Conservation (phyloP, 1,140 invertebrate genomes). For the Drosophila obscura region DNA sequence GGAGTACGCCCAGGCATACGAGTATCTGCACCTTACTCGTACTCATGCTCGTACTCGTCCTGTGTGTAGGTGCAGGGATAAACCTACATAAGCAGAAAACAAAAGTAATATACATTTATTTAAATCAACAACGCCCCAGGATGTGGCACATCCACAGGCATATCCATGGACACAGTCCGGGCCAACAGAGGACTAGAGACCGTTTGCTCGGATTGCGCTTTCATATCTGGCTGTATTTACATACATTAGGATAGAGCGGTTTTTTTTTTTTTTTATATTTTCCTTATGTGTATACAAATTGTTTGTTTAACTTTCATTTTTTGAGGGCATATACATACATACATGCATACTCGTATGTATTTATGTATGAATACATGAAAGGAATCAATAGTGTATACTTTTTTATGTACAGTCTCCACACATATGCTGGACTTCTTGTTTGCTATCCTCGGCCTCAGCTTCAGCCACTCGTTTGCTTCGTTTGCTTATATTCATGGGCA, state of each 20-base stretch:
- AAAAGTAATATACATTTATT: slow-evolving; percentile 43
- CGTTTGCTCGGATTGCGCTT: slow-evolving; percentile 25
- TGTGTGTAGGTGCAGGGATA: slow-evolving; percentile 1
- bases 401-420: slow-evolving; percentile 37
- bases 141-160: slow-evolving; percentile 13
- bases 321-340: background rate
- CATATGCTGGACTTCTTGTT: slow-evolving; percentile 33
- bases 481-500: slow-evolving; percentile 23
- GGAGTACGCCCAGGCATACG: slow-evolving; percentile 1
- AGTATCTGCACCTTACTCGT: too few species aligned
- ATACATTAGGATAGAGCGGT: slow-evolving; percentile 30
- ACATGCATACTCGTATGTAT: too few species aligned
- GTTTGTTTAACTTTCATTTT: slow-evolving; percentile 45
- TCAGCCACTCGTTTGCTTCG: slow-evolving; percentile 6
- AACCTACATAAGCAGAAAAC: slow-evolving; percentile 2
- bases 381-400: slow-evolving; percentile 55
- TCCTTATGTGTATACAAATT: slow-evolving; percentile 33
- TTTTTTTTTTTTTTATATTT: slow-evolving; percentile 15
- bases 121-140: slow-evolving; percentile 35
- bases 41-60: background rate
- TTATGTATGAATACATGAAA: background rate
- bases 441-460: background rate
- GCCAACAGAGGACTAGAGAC: background rate
- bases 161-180: slow-evolving; percentile 11
- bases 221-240: slow-evolving; percentile 39